Percentiles rank a stretch among this genome's conserved stretches.
Conservation (phyloP, 2,888 invertebrate species). For the Frankliniella intonsa region DNA sequence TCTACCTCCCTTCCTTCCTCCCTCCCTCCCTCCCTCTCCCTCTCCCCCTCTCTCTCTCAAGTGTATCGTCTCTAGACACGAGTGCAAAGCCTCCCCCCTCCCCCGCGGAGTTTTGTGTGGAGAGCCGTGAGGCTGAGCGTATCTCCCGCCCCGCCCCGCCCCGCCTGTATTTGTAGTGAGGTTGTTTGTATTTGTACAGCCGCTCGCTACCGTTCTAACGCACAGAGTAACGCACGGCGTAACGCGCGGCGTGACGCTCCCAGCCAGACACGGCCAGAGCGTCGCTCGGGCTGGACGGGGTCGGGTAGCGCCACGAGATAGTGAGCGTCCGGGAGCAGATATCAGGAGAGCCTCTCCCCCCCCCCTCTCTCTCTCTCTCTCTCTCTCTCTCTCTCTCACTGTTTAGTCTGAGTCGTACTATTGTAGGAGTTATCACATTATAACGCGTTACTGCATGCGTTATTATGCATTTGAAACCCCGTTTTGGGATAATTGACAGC, state of each 20-base stretch:
- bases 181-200: background rate
- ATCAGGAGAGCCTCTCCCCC: background rate
- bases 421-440: no score
- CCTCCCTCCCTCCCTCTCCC: background rate
- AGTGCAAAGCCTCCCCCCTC: background rate
- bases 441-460: no score
- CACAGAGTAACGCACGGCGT: background rate
- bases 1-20: background rate
- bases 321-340: background rate
- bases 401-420: no score
- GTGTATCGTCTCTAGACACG: background rate
- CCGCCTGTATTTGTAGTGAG: background rate
- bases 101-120: no score
- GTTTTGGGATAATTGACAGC: no score
- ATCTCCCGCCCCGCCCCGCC: background rate
- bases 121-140: no score
- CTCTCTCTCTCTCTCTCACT: background rate
- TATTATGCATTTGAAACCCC: no score
- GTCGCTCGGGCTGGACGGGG: no score
- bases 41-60: background rate
- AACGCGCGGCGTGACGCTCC: background rate
- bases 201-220: background rate
- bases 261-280: background rate
- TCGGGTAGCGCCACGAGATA: background rate
- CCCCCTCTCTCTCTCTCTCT: background rate